Evolutionary conservation across 1,140 invertebrate genomes (phyloP), one percentile per base, ranked within the genome.

Genomic region (Monomorium pharaonis): DNA sequence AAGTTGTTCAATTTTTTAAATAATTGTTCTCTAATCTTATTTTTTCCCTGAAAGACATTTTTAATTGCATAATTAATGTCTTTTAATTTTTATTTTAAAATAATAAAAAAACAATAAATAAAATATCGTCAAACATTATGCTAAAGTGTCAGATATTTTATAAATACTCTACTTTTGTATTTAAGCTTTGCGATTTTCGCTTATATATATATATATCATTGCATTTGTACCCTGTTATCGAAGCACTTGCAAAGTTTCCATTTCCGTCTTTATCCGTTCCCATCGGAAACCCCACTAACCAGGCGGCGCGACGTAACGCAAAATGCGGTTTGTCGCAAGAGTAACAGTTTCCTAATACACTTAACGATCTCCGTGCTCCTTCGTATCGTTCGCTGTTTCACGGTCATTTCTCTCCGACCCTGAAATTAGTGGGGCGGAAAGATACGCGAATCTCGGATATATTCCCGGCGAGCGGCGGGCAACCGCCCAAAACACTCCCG

Each of bases 341-440:
- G 63, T 90, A 91, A 89, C 84, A 87, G 89, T 87, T 86, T 85
- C 84, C 86, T 91, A 91, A 91, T 90, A 80, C 78, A 87, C 85
- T 91, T 91, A 92, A 91, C 90, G 91, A 85, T 89, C 88, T 76
- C 47, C 10, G 74, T 74, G 62, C 81, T 83, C 9, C 78, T 83
- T 42, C 85, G 89, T 72, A 89, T 88, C 89, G 88, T 85, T 80
- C 58, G 70, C 83, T 85, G 89, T 89, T 91, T 91, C 86, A 88
- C 90, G 90, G 74, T 91, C 90, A 62, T 92, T 92, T 92, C 89
- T 90, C 90, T 83, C 74, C 78, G 86, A 85, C 83, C 86, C 80
- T 54, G 65, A 87, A 88, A 89, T 91, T 91, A 86, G 86, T 91
- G 86, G 86, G 88, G 90, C 89, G 91, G 89, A 92, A 91, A 92